Conservation (phyloP, 2,113 vertebrate species). For the Anarrhichthys ocellatus region DNA sequence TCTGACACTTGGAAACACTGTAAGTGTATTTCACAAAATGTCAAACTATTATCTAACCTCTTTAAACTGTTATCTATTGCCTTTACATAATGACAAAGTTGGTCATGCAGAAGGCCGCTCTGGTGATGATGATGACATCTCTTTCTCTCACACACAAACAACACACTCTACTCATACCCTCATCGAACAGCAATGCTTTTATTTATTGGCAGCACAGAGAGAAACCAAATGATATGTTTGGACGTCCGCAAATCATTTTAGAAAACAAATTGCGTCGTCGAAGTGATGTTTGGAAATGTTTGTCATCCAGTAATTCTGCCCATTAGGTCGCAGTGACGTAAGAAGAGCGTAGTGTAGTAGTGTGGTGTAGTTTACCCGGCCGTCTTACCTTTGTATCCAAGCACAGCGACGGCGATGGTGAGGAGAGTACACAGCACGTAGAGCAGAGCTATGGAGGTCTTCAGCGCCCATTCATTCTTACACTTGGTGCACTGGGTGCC, state of each 20-base stretch:
- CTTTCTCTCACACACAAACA: not conserved
- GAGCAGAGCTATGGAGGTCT: conserved; percentile 93
- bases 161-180: conserved; percentile 31
- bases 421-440: conserved; percentile 94
- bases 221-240: conserved; percentile 50
- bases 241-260: conserved; percentile 18
- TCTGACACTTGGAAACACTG: not conserved
- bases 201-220: conserved; percentile 46
- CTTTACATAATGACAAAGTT: conserved; percentile 43
- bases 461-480: conserved; percentile 96
- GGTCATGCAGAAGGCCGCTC: not conserved
- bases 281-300: conserved; percentile 13
- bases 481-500: conserved; percentile 96
- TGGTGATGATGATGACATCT: not conserved
- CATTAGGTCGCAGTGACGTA: not conserved
- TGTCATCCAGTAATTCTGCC: conserved; percentile 2
- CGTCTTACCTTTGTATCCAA: conserved; percentile 94
- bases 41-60: not conserved
- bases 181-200: conserved; percentile 41
- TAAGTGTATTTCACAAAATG: not conserved
- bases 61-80: conserved; percentile 8
- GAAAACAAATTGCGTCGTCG: conserved; percentile 6
- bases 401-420: conserved; percentile 93
- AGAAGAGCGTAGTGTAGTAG: not conserved
- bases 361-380: not conserved